Base-by-base conservation (phyloP, 2,888 invertebrate genomes). In the Myopa testacea region DNA sequence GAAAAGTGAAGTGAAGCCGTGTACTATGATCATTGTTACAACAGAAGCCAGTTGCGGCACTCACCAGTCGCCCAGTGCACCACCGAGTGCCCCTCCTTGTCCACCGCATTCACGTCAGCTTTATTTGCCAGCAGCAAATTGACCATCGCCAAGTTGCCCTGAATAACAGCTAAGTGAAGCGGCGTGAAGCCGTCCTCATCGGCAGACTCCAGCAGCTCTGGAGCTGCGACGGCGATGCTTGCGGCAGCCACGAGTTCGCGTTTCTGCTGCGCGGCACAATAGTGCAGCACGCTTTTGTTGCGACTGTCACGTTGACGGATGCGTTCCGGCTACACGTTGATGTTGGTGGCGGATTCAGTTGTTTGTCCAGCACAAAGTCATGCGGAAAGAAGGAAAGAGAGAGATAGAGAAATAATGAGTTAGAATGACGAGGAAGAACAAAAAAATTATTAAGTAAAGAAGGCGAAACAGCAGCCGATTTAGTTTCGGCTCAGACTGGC, bases 11-110 rank as follows among this genome's bases (percentile, higher is more conserved):
- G 26, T 6, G 14, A 8, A 40, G 45, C 12, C 34, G n/a, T 37
- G 34, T 8, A 10, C 16, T n/a, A 50, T 16, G 69, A 26, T 1
- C 45, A 6, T 45, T 45, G 45, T 10, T 45, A 45, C 45, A 10
- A 45, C 19, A 55, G 70, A 14, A 34, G 6, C 12, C 45, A 16
- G 40, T 14, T n/a, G 62, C 10, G 55, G 5, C 7, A 82, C 81
- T 84, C 88, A 98, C 98, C 98, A 82, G 98, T 97, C 26, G 99
- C 98, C 99, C 99, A 99, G 89, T 99, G 99, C 12, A 98, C 95
- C 68, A 96, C 95, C 3, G 98, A 96, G 88, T 99, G 99, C 79
- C 95, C 95, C 88, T 99, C 98, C 85, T 95, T 94, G 89, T 99
- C 99, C 82, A 95, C 92, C 68, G 96, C 95, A 88, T 95, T 94